Percentiles rank a stretch among this genome's conserved stretches.
phyloP scores from a whole-genome alignment of 53 echinoderm and acorn worm species.

The Henricia sp. region DNA sequence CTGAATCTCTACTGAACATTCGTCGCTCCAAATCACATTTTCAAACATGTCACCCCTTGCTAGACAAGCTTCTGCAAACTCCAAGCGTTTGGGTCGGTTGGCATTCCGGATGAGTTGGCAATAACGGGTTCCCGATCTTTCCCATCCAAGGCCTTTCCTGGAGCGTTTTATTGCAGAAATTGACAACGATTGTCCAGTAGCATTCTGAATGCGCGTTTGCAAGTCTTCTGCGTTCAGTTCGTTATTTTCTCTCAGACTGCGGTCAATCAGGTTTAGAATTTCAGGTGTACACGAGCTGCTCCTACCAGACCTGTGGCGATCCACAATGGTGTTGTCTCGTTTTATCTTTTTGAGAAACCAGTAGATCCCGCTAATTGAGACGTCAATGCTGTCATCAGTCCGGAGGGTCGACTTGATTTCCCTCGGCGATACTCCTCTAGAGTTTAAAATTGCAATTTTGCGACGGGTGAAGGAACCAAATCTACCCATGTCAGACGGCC shows the following conservation, averaged over 20 bases:
- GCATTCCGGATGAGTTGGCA: conserved; percentile 59
- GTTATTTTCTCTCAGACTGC: conserved; percentile 14
- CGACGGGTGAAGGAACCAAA: not conserved
- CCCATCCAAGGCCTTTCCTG: conserved; percentile 51
- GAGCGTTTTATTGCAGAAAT: conserved; percentile 21
- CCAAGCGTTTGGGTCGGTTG: conserved; percentile 55
- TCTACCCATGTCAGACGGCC: not conserved
- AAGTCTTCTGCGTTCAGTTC: conserved; percentile 45
- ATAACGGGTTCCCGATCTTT: conserved; percentile 52
- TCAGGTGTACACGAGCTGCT: not conserved
- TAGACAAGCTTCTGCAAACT: conserved; percentile 45
- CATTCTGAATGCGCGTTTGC: conserved; percentile 6
- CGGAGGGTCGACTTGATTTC: not conserved
- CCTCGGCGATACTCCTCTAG: not conserved
- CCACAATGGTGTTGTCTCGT: conserved; percentile 7
- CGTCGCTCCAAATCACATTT: conserved; percentile 69
- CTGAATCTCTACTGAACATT: conserved; percentile 62
- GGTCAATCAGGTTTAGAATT: conserved; percentile 27
- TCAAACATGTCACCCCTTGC: conserved; percentile 32
- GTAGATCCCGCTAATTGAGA: conserved; percentile 2
- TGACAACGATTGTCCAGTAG: not conserved
- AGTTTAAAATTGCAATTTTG: conserved; percentile 14
- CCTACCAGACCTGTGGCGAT: not conserved
- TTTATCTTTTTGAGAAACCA: not conserved
- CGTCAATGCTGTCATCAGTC: not conserved